Base-by-base conservation (phyloP, 1,140 invertebrate species). In the Phthorimaea operculella region DNA sequence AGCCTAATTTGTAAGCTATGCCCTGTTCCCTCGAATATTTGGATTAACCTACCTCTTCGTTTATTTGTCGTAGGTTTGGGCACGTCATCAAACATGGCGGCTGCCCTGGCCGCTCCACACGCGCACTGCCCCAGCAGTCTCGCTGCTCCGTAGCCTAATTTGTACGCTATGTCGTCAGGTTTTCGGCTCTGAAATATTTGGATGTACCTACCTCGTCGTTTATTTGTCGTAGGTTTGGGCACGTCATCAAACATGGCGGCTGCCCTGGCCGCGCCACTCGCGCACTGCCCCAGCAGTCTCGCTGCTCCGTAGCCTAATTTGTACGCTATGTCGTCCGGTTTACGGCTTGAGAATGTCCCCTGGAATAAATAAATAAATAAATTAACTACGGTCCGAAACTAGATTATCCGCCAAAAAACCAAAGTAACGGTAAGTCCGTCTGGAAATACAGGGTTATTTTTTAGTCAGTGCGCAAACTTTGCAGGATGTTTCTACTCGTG, bases 101-200 rank as follows among this genome's bases (percentile, higher is more conserved):
- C n/a, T n/a, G n/a, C n/a, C n/a, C n/a, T n/a, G n/a, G n/a, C n/a
- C n/a, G n/a, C n/a, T 51, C 60, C 8, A 60, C 34, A 39, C 66
- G 65, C 33, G 14, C 57, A 48, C 7, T 63, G 59, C 69, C n/a
- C 66, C 34, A 74, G 54, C 17, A 76, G 58, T 45, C 65, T 61
- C 7, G 71, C 63, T 0, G 70, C 71, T 2, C 66, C 67, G 16
- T 62, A 57, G 16, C 59, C 55, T 8, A 45, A 14, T n/a, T n/a
- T n/a, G n/a, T n/a, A n/a, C n/a, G n/a, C n/a, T n/a, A n/a, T n/a
- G n/a, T n/a, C n/a, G n/a, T n/a, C n/a, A n/a, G n/a, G n/a, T n/a
- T n/a, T n/a, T n/a, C n/a, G n/a, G n/a, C n/a, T n/a, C n/a, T n/a
- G n/a, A n/a, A n/a, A n/a, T n/a, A n/a, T n/a, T n/a, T n/a, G n/a